Conservation (phyloP, 2,797 vertebrate genomes). For the Poecilia velifera region DNA sequence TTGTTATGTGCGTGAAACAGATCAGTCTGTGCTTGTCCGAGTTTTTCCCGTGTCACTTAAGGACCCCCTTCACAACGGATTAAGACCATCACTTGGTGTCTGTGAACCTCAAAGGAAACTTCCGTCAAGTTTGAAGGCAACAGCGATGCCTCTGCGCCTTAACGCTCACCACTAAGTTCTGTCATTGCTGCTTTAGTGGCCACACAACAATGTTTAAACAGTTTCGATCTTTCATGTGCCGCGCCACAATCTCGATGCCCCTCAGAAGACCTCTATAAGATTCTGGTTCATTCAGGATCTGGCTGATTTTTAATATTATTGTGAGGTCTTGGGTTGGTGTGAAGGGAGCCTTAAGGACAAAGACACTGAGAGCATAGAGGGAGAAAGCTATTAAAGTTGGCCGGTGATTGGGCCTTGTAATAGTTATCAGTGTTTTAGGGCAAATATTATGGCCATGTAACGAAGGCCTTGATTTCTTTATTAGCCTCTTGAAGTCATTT, state of each 20-base stretch:
- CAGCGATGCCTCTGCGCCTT: not conserved
- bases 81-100: not conserved
- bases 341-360: constrained; percentile 3
- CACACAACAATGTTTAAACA: not conserved
- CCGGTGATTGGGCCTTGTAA: constrained; percentile 79
- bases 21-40: not conserved
- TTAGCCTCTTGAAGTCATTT: constrained; percentile 85
- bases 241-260: not conserved
- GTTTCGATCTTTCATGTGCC: not conserved
- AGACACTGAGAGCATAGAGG: constrained; percentile 34
- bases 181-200: not conserved
- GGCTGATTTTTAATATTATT: not conserved
- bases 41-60: not conserved
- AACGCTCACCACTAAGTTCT: not conserved
- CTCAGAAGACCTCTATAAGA: not conserved
- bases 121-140: not conserved
- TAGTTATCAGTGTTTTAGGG: constrained; percentile 85
- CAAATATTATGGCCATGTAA: constrained; percentile 85
- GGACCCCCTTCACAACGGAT: too few species aligned
- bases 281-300: not conserved
- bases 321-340: not conserved
- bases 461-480: constrained; percentile 85
- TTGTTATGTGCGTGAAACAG: not conserved
- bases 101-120: not conserved
- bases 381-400: constrained; percentile 75